Evolutionary conservation across 2,113 vertebrate species (phyloP).

Genomic region (Mus pahari): DNA sequence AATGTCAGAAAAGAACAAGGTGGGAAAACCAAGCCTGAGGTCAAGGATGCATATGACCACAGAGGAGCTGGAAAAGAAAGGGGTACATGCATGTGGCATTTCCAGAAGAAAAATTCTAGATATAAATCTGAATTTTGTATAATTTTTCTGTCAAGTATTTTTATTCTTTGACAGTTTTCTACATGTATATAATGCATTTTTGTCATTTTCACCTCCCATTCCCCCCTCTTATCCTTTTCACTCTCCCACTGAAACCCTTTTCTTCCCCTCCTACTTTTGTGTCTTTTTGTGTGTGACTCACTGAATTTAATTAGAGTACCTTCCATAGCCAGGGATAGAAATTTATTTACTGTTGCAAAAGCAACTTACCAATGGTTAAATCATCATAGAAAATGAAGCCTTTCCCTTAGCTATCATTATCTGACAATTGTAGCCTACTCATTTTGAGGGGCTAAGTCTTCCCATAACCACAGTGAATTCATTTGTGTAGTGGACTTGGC

Average conservation of each 20-base stretch:
- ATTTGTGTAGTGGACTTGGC: not conserved
- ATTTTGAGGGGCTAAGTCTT: not conserved
- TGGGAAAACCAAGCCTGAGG: not conserved
- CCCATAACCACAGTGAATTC: not conserved
- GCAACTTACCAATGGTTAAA: not conserved
- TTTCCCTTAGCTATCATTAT: too few species aligned
- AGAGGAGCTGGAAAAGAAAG: not conserved
- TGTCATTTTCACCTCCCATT: not conserved
- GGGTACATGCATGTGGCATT: not conserved
- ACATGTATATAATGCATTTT: not conserved
- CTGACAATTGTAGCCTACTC: not conserved
- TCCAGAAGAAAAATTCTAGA: not conserved
- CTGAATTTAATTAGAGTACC: not conserved
- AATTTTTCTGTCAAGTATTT: not conserved
- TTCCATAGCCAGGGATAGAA: not conserved
- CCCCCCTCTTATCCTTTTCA: not conserved
- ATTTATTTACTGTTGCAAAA: not conserved
- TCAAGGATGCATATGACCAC: not conserved
- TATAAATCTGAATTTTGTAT: not conserved
- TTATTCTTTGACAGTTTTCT: not conserved
- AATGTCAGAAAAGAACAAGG: constrained; percentile 14
- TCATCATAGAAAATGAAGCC: too few species aligned
- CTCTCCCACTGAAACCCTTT: not conserved
- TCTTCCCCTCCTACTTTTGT: not conserved
- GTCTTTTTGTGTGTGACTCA: not conserved